Evolutionary conservation across 2,888 invertebrate species (phyloP).

Genomic region (Dinocampus coccinellae): DNA sequence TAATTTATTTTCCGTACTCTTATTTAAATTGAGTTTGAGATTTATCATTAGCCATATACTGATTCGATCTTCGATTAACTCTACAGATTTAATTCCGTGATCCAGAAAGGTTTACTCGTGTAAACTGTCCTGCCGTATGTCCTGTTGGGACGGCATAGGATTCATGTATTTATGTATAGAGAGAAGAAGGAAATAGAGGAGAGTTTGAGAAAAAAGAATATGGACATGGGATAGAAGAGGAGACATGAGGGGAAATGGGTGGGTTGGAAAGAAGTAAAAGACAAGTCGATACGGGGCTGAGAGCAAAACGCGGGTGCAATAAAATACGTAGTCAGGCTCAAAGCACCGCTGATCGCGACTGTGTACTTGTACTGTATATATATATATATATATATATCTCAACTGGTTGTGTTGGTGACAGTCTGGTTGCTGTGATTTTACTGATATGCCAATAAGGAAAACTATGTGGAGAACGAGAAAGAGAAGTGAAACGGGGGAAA

Average conservation of each 20-base stretch:
- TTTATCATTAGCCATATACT: conserved; percentile 25
- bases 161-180: background rate
- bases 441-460: conserved; percentile 59
- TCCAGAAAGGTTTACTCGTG: conserved; percentile 42
- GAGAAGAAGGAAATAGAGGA: background rate
- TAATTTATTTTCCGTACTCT: background rate
- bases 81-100: conserved; percentile 42
- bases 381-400: too few relatives aligned
- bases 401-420: conserved; percentile 40
- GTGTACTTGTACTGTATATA: background rate
- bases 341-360: conserved; percentile 42
- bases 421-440: conserved; percentile 47
- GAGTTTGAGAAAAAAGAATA: too few relatives aligned
- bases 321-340: conserved; percentile 44
- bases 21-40: background rate
- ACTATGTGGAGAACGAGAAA: background rate
- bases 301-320: conserved; percentile 38
- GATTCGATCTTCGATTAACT: conserved; percentile 46
- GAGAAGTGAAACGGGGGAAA: background rate
- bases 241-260: conserved; percentile 2
- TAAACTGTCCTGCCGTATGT: conserved; percentile 43
- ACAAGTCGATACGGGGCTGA: conserved; percentile 33
- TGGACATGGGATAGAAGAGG: too few relatives aligned
- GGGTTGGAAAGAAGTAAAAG: conserved; percentile 11
- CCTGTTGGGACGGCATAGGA: conserved; percentile 13